Conservation (phyloP, 2,113 vertebrate genomes). For the Panurus biarmicus region DNA sequence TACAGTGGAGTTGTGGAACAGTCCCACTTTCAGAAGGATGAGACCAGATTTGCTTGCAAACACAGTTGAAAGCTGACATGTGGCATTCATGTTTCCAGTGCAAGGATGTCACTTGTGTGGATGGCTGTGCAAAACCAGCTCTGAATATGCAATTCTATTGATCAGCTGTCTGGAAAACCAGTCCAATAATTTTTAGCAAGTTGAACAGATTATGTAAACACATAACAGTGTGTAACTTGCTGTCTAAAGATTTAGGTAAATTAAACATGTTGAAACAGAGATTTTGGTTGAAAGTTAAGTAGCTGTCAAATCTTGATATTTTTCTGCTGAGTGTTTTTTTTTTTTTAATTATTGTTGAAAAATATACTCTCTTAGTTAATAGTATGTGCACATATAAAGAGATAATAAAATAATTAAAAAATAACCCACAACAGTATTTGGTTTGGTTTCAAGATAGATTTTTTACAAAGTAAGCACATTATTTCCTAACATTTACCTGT, state of each 20-base stretch:
- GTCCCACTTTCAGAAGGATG: not conserved
- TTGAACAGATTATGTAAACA: not conserved
- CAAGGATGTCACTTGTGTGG: not conserved
- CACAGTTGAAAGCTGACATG: not conserved
- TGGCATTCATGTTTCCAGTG: not conserved
- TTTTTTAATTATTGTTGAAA: not conserved
- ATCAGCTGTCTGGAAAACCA: not conserved
- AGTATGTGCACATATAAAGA: not conserved
- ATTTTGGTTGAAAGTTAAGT: not conserved
- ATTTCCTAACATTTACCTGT: not conserved
- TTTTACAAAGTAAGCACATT: not conserved
- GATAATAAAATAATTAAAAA: not conserved
- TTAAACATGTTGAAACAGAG: not conserved
- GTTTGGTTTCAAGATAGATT: not conserved
- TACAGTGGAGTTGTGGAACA: not conserved
- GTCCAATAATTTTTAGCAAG: not conserved
- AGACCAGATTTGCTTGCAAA: not conserved
- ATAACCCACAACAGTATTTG: not conserved
- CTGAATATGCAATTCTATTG: not conserved
- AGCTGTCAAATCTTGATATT: not conserved
- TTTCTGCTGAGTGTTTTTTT: not conserved
- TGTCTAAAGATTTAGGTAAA: not conserved
- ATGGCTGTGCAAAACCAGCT: not conserved
- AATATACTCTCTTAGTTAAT: not conserved
- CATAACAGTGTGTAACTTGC: accelerated